These are phyloP conservation scores for Clitarchus hookeri DNA, from an alignment of 2,888 invertebrate genomes.

Conservation along the genomic window DNA sequence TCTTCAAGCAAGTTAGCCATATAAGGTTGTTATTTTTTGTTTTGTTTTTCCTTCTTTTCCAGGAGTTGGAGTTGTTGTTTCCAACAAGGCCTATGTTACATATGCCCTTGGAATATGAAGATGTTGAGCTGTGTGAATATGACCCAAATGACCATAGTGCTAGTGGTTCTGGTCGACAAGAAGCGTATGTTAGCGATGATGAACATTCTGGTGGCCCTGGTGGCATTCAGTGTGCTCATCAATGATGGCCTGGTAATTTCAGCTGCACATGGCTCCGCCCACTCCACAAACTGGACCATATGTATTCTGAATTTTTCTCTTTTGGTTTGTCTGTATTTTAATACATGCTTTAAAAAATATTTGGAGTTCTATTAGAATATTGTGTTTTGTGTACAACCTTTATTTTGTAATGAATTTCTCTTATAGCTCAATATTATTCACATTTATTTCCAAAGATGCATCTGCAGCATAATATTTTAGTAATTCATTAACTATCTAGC, in stretches of 20 bases:
- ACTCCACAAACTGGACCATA: neutral
- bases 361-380: no score
- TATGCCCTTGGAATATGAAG: conserved; percentile 83
- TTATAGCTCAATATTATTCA: no score
- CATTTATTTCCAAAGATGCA: no score
- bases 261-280: no score
- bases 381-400: no score
- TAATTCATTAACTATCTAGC: no score
- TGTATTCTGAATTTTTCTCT: neutral
- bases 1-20: no score
- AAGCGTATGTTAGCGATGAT: conserved; percentile 74
- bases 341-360: no score
- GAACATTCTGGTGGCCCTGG: conserved; percentile 64
- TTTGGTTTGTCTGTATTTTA: neutral
- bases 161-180: conserved; percentile 58
- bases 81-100: conserved; percentile 72
- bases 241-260: conserved; percentile 59
- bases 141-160: conserved; percentile 63
- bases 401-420: no score
- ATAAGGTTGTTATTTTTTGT: no score
- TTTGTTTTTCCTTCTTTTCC: conserved; percentile 43
- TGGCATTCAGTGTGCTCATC: conserved; percentile 81
- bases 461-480: no score
- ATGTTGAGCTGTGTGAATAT: conserved; percentile 79
- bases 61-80: conserved; percentile 73